Conservation (phyloP, 1,140 invertebrate species). For the Manduca sexta region DNA sequence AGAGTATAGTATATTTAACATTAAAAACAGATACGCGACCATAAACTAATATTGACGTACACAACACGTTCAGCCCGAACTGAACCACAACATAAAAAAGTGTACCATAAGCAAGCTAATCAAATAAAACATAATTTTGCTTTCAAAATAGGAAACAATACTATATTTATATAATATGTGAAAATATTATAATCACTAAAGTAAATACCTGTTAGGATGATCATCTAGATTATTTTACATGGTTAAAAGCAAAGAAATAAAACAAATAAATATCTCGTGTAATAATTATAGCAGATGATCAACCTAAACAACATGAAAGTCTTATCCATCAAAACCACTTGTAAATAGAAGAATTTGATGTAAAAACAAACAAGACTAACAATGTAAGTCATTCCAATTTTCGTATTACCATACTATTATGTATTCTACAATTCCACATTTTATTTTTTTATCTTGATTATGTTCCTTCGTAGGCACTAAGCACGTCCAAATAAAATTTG, state of each 20-base stretch:
- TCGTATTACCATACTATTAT: too few relatives aligned
- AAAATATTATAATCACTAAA: conserved; percentile 35
- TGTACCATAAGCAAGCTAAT: conserved; percentile 37
- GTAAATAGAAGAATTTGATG: too few relatives aligned
- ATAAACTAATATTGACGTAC: conserved; percentile 26
- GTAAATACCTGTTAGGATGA: conserved; percentile 30
- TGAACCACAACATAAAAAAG: conserved; percentile 31
- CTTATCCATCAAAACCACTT: neutral
- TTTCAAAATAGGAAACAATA: conserved; percentile 42
- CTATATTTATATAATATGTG: conserved; percentile 35
- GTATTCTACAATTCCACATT: too few relatives aligned
- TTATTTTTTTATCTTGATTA: too few relatives aligned
- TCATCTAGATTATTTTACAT: conserved; percentile 14
- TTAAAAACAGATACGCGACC: conserved; percentile 28
- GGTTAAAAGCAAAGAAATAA: conserved; percentile 1
- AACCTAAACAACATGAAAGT: conserved; percentile 5
- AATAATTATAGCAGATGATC: conserved; percentile 5
- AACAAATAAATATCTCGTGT: conserved; percentile 3
- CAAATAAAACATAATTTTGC: conserved; percentile 40
- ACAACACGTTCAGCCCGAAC: conserved; percentile 23
- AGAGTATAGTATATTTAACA: conserved; percentile 39
- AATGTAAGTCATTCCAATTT: too few relatives aligned
- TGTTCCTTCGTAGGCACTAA: too few relatives aligned
- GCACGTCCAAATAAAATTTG: too few relatives aligned
- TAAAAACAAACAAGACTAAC: too few relatives aligned